phyloP scores from a whole-genome alignment of 2,113 vertebrate species.

The Mola mola region DNA sequence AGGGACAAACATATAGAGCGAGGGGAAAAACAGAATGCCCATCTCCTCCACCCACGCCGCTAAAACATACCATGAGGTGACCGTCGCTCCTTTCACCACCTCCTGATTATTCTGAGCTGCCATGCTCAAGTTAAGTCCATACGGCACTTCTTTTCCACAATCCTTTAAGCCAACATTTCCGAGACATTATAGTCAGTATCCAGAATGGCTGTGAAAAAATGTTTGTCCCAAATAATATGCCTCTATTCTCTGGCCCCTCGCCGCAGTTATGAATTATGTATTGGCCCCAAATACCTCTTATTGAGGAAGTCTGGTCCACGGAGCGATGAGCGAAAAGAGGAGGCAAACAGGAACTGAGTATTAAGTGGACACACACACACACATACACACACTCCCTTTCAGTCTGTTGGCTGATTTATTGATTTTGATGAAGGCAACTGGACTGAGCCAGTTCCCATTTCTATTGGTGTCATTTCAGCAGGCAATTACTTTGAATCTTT shows the following conservation, averaged over 20 bases:
- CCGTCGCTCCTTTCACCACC: constrained; percentile 14
- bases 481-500: constrained; percentile 57
- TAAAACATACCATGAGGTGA: constrained; percentile 23
- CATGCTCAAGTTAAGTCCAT: constrained; percentile 31
- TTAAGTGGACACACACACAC: constrained; percentile 19
- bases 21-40: neutral
- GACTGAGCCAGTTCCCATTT: constrained; percentile 42
- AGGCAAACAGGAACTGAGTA: constrained; percentile 24
- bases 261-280: constrained; percentile 64
- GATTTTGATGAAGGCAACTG: constrained; percentile 70
- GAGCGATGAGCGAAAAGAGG: constrained; percentile 8
- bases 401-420: constrained; percentile 62
- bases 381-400: constrained; percentile 8
- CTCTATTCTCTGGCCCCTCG: constrained; percentile 32
- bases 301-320: constrained; percentile 45
- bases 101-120: constrained; percentile 43
- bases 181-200: constrained; percentile 46
- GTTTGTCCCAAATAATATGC: constrained; percentile 39
- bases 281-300: constrained; percentile 55
- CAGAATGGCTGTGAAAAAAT: constrained; percentile 39
- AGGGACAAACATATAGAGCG: neutral
- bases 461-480: constrained; percentile 61
- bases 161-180: constrained; percentile 35
- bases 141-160: constrained; percentile 27
- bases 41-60: neutral